phyloP scores from a whole-genome alignment of 2,113 vertebrate species.

The Ptilonorhynchus violaceus region DNA sequence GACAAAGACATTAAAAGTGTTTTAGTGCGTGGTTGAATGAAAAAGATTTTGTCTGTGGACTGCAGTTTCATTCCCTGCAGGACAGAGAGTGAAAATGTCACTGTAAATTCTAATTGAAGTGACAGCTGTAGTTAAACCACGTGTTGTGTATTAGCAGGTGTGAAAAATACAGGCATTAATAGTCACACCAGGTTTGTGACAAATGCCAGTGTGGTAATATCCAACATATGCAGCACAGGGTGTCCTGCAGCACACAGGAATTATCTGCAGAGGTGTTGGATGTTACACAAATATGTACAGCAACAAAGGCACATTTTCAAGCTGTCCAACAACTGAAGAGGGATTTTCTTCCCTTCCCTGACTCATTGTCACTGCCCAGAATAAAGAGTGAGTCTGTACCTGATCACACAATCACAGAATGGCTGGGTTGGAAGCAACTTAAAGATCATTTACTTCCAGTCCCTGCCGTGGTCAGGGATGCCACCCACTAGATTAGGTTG shows the following conservation, averaged over 20 bases:
- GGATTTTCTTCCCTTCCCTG: neutral
- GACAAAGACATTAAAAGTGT: neutral
- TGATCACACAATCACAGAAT: neutral
- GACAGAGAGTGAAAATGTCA: neutral
- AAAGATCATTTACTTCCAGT: neutral
- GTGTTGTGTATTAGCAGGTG: neutral
- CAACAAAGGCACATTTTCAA: neutral
- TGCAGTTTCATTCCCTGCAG: neutral
- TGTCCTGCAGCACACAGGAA: neutral
- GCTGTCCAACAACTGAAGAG: neutral
- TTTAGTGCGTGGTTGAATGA: neutral
- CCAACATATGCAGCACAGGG: accelerated
- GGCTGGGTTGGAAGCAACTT: neutral
- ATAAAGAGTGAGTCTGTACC: neutral
- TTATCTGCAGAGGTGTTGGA: neutral
- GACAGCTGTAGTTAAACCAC: neutral
- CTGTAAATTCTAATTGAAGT: neutral
- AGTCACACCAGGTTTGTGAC: neutral
- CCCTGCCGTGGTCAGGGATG: neutral
- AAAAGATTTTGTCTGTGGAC: neutral
- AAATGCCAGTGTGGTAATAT: neutral
- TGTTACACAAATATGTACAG: accelerated
- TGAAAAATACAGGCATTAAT: neutral
- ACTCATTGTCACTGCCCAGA: neutral
- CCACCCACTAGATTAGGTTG: neutral